A percentile compares a stretch with the other conserved stretches of the same genome.
These are phyloP conservation scores for Masnerella sp. DNA, from an alignment of 2,888 invertebrate genomes.

Conservation along the genomic window DNA sequence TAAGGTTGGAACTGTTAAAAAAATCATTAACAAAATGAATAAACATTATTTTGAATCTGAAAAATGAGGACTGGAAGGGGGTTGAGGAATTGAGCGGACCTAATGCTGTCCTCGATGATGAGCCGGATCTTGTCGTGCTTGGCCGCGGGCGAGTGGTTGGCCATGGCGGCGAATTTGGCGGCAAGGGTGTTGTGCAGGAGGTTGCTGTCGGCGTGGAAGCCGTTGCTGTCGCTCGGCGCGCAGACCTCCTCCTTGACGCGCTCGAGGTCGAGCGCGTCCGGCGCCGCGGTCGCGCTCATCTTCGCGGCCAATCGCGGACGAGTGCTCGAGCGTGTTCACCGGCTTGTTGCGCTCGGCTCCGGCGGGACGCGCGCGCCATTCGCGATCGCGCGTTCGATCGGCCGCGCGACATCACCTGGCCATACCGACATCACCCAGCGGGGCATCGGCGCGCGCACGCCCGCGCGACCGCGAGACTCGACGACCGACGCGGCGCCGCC, in stretches of 20 bases:
- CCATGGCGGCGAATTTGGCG: conserved; percentile 68
- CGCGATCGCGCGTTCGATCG: conserved; percentile 13
- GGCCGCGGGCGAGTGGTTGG: conserved; percentile 65
- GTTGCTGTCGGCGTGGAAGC: conserved; percentile 73
- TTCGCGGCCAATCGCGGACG: conserved; percentile 57
- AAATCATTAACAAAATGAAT: no score
- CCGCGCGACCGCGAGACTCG: conserved; percentile 12
- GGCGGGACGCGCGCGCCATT: conserved; percentile 50
- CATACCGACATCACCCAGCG: conserved; percentile 24
- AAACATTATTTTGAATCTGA: no score
- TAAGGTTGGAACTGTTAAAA: no score
- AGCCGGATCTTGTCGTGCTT: conserved; percentile 80
- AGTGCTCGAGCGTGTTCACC: conserved; percentile 67
- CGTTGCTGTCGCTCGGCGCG: conserved; percentile 66
- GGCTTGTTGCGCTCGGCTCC: conserved; percentile 72
- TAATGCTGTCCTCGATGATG: conserved; percentile 83
- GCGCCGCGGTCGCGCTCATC: conserved; percentile 42
- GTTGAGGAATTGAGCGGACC: conserved; percentile 77
- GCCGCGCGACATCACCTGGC: conserved; percentile 45
- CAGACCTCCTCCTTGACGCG: conserved; percentile 70
- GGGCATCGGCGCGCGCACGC: conserved; percentile 20
- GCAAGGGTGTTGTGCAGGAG: conserved; percentile 73
- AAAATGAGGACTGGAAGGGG: no score
- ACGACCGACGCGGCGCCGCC: no score
- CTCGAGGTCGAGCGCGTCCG: conserved; percentile 66